Percentiles rank a stretch among this genome's conserved stretches.
phyloP scores from a whole-genome alignment of 2,113 vertebrate genomes.

The Indicator maculatus region DNA sequence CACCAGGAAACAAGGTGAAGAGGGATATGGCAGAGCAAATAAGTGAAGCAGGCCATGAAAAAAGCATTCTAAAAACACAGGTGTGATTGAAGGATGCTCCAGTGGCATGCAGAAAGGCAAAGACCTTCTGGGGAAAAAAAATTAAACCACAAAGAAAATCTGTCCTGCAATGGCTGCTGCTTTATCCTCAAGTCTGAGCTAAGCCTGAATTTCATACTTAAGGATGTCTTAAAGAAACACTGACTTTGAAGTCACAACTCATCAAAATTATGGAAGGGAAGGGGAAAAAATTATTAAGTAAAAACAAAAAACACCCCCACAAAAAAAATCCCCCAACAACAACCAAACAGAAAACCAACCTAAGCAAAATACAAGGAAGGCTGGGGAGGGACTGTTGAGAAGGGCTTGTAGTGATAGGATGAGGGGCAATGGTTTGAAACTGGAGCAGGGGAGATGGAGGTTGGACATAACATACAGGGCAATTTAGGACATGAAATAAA shows the following conservation, averaged over 20 bases:
- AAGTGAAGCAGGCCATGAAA: not conserved
- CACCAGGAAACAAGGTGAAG: not conserved
- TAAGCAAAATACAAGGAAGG: not conserved
- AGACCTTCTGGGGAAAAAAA: not conserved
- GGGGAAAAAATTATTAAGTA: not conserved
- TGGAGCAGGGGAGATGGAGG: too few relatives aligned
- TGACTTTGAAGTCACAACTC: not conserved
- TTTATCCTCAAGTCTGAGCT: not conserved
- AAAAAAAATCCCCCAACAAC: not conserved
- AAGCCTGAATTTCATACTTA: not conserved
- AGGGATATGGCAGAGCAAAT: not conserved
- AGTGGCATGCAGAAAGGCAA: not conserved
- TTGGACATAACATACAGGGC: not conserved
- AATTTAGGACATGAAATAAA: not conserved
- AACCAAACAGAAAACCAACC: too few relatives aligned
- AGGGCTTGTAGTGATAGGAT: too few relatives aligned
- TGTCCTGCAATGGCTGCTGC: not conserved
- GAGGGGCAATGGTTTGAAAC: too few relatives aligned
- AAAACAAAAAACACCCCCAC: not conserved
- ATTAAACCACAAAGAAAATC: fast-evolving
- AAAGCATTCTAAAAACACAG: not conserved
- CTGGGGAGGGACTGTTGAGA: not conserved
- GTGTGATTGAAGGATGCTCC: not conserved
- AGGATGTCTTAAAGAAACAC: not conserved
- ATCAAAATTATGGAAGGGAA: not conserved